Evolutionary conservation across 2,888 invertebrate species (phyloP).

Genomic region (Elegia similella): DNA sequence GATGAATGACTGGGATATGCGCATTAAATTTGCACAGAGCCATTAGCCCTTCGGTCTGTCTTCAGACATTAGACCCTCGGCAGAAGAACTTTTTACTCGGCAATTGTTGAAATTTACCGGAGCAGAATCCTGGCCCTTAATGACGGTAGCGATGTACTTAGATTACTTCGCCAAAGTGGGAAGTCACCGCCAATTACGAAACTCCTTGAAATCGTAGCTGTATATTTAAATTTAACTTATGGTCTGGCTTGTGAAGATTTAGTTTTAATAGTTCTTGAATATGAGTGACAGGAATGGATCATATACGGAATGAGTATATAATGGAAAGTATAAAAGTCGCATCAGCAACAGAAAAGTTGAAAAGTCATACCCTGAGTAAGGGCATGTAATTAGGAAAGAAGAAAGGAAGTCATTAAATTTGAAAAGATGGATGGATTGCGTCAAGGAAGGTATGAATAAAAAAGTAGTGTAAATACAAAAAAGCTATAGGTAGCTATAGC

Average conservation of each 20-base stretch:
- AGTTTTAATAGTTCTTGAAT: not conserved
- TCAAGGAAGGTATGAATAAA: not conserved
- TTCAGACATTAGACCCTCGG: not conserved
- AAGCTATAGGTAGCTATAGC: too few species aligned
- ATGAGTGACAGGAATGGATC: too few species aligned
- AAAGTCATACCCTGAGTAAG: too few species aligned
- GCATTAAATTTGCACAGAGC: constrained; percentile 6
- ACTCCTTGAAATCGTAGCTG: not conserved
- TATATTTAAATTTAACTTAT: not conserved
- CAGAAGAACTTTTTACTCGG: constrained; percentile 1
- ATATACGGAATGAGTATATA: too few species aligned
- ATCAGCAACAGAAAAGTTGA: too few species aligned
- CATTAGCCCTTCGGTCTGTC: not conserved
- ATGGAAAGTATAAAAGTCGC: too few species aligned
- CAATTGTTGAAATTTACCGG: too few species aligned
- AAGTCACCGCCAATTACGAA: not conserved
- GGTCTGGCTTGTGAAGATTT: not conserved
- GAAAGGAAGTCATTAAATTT: too few species aligned
- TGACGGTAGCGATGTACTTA: constrained; percentile 7
- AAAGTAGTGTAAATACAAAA: too few species aligned
- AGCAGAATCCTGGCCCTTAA: not conserved
- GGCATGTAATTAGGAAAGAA: too few species aligned
- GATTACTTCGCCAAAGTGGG: not conserved
- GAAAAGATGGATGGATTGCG: too few species aligned
- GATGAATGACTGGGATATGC: too few species aligned